phyloP scores from a whole-genome alignment of 2,113 vertebrate genomes.

The Larimichthys polyactis region DNA sequence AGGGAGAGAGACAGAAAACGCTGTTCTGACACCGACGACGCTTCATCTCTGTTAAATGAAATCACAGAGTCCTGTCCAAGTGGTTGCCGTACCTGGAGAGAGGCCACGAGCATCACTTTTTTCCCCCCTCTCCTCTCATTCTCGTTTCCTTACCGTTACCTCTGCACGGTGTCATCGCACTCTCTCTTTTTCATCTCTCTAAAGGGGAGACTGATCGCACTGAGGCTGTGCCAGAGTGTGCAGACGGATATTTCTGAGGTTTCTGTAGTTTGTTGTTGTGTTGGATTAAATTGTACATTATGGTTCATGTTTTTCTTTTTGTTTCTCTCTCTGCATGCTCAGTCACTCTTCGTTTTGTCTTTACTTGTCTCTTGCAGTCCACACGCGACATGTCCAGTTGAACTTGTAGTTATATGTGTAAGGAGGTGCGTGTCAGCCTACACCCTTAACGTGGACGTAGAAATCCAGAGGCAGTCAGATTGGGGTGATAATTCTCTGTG shows the following conservation, averaged over 20 bases:
- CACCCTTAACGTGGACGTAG: no score
- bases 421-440: no score
- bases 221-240: not conserved
- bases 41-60: slow-evolving; percentile 74
- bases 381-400: no score
- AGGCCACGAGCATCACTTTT: slow-evolving; percentile 64
- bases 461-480: no score
- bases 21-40: slow-evolving; percentile 34
- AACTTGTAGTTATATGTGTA: no score
- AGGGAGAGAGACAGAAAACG: not conserved
- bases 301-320: not conserved
- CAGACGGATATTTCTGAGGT: not conserved
- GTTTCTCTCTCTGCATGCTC: not conserved
- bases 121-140: slow-evolving; percentile 2
- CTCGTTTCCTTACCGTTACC: slow-evolving; percentile 3
- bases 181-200: slow-evolving; percentile 9
- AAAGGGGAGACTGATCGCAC: not conserved
- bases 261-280: not conserved
- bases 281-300: slow-evolving; percentile 2
- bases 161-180: slow-evolving; percentile 10
- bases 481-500: no score
- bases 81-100: slow-evolving; percentile 59
- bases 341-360: no score
- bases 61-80: slow-evolving; percentile 66
- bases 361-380: not conserved